A percentile compares a stretch with the other conserved stretches of the same genome.
These are phyloP conservation scores for Daktulosphaira vitifoliae DNA, from an alignment of 1,140 invertebrate genomes.

Conservation along the genomic window DNA sequence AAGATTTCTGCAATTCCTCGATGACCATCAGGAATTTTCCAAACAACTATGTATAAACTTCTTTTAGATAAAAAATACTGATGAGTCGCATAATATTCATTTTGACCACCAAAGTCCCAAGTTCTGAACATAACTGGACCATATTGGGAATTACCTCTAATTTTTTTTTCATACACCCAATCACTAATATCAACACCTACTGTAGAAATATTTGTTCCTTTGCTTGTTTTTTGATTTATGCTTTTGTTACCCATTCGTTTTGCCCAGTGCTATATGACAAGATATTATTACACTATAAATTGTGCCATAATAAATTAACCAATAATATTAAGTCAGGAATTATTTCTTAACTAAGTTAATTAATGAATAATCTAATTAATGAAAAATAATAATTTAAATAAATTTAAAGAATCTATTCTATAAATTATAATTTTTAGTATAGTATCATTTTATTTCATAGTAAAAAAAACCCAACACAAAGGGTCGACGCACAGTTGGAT, in stretches of 20 bases:
- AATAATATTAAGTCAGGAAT: no score
- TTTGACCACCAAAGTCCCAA: slow-evolving; percentile 99
- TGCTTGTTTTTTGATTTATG: slow-evolving; percentile 61
- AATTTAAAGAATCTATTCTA: no score
- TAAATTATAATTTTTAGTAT: no score
- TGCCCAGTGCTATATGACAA: slow-evolving; percentile 67
- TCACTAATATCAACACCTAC: slow-evolving; percentile 95
- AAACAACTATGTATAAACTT: slow-evolving; percentile 90
- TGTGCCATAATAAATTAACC: no score
- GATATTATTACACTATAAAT: slow-evolving; percentile 35
- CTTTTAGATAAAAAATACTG: slow-evolving; percentile 96
- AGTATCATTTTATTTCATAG: no score
- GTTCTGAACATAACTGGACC: slow-evolving; percentile 92
- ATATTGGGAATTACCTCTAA: slow-evolving; percentile 56
- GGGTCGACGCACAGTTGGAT: no score
- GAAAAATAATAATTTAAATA: no score
- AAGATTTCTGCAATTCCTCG: slow-evolving; percentile 81
- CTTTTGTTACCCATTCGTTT: slow-evolving; percentile 87
- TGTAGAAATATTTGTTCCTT: slow-evolving; percentile 74
- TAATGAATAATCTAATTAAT: no score
- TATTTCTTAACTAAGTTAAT: no score
- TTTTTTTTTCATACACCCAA: slow-evolving; percentile 84
- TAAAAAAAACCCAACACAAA: no score
- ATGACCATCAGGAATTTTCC: slow-evolving; percentile 88
- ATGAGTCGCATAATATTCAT: slow-evolving; percentile 93